Evolutionary conservation across 2,888 invertebrate genomes (phyloP), one percentile per base, ranked within the genome.

Genomic region (Drosophila niveifrons): DNA sequence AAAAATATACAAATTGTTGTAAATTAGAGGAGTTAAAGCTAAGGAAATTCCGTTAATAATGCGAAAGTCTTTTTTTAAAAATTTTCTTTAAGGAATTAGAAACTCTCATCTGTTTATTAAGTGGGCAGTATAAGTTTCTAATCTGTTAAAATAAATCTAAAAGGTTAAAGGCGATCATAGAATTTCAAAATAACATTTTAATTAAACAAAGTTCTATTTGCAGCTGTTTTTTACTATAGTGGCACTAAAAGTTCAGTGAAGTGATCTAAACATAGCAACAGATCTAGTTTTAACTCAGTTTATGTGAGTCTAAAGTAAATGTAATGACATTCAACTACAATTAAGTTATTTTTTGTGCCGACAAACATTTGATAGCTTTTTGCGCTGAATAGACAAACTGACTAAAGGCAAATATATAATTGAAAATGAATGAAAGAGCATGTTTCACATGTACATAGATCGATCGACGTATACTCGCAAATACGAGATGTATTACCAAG

Each of bases 391-490:
- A 15, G 29, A 11, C 28, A 39, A 11, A 13, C 7, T n/a, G 29
- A 41, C 6, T 10, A n/a, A 29, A 9, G 15, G 17, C 3, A 3
- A 7, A 2, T 41, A 29, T 18, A 66, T n/a, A n/a, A 43, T 48
- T 48, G 28, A 41, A 63, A 66, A 34, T 4, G 17, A 65, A 65
- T 47, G 8, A 51, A 36, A 50, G 29, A 10, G 4, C 10, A 47
- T 41, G 9, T 8, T 34, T 28, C 11, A 41, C 13, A 29, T 34
- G 23, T 23, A 23, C 28, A 31, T 6, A 23, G 28, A 50, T 43
- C n/a, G 11, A 15, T 58, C 59, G n/a, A 11, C 56, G 29, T n/a
- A 68, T 55, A 43, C 34, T 10, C 46, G 39, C 28, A 29, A 34
- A 61, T 18, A 10, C 29, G 31, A 18, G n/a, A 44, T 34, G 50